Percentiles rank a stretch among this genome's conserved stretches.
Conservation (phyloP, 2,113 vertebrate genomes). For the Poeciliopsis occidentalis region DNA sequence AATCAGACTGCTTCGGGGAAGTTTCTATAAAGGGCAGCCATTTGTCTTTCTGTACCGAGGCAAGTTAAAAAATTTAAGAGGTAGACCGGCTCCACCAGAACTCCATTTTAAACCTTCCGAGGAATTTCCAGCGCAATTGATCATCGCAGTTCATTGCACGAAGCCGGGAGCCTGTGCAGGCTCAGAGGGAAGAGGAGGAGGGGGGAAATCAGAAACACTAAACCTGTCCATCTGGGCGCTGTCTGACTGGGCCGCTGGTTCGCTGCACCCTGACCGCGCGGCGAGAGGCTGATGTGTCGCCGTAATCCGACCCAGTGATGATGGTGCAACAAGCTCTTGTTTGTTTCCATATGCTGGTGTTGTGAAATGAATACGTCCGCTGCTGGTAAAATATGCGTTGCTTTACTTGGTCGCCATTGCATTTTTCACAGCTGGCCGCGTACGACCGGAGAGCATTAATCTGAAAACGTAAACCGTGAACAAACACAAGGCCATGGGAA, state of each 20-base stretch:
- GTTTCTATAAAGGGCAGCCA: conserved; percentile 54
- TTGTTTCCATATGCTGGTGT: conserved; percentile 26
- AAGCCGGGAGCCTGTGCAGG: conserved; percentile 51
- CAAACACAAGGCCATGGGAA: conserved; percentile 15
- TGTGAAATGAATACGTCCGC: conserved; percentile 9
- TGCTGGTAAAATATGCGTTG: conserved; percentile 27
- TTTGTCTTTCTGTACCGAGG: conserved; percentile 55
- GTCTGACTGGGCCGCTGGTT: conserved; percentile 56
- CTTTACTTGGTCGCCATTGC: conserved; percentile 2
- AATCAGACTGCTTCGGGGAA: conserved; percentile 58
- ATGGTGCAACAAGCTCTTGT: conserved; percentile 42
- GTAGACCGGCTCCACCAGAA: conserved; percentile 41
- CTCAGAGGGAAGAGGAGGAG: conserved; percentile 24
- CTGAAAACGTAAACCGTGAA: conserved; percentile 12
- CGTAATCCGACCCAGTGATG: conserved; percentile 55
- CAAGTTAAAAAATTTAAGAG: conserved; percentile 69
- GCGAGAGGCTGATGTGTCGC: conserved; percentile 30
- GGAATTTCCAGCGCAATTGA: conserved; percentile 71
- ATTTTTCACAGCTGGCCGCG: conserved; percentile 28
- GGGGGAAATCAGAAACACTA: conserved; percentile 56
- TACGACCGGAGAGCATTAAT: conserved; percentile 13
- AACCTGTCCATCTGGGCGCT: conserved; percentile 65
- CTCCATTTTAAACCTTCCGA: conserved; percentile 69
- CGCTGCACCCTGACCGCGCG: conserved; percentile 44
- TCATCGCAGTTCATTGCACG: conserved; percentile 70